Evolutionary conservation across 2,113 vertebrate species (phyloP).

Genomic region (Pteropus alecto): DNA sequence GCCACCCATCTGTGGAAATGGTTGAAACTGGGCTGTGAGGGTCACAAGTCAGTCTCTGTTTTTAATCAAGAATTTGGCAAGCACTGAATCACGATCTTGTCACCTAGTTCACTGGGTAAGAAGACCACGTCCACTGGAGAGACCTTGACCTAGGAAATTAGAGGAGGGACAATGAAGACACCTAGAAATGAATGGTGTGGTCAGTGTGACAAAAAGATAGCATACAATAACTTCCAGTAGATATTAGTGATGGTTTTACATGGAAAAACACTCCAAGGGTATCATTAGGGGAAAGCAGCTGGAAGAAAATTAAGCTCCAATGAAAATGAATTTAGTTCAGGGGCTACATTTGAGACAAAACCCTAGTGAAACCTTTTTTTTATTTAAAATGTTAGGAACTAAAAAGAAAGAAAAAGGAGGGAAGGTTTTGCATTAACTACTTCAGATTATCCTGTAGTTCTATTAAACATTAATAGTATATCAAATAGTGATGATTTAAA

Average conservation of each 20-base stretch:
- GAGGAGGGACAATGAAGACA: neutral
- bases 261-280: neutral
- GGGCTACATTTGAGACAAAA: neutral
- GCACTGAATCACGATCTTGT: neutral
- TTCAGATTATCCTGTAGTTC: neutral
- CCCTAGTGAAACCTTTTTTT: neutral
- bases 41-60: neutral
- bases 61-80: neutral
- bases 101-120: neutral
- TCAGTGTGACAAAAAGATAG: neutral
- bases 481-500: neutral
- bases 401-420: neutral
- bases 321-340: slow-evolving; percentile 15
- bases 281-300: neutral
- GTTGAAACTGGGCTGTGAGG: neutral
- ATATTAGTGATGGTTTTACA: neutral
- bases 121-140: neutral
- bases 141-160: neutral
- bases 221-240: neutral
- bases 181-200: neutral
- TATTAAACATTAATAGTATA: neutral
- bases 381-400: neutral
- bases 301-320: neutral
- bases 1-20: neutral
- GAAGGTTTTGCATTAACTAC: neutral